Evolutionary conservation across 2,888 invertebrate genomes (phyloP), one percentile per base, ranked within the genome.

Genomic region (Drosophila melanosoma): DNA sequence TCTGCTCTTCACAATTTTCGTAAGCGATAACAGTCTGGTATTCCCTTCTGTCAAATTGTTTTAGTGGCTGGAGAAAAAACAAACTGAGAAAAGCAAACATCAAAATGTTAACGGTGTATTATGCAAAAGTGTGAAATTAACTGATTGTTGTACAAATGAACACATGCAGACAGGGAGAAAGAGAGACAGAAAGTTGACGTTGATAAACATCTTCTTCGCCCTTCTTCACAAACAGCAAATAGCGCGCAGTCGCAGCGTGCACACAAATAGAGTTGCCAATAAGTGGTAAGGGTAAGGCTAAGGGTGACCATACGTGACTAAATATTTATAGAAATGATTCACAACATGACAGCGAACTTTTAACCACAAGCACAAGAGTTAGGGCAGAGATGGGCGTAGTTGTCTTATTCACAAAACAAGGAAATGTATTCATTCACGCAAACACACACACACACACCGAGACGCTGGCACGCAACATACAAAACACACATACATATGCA

Each of bases 341-440:
- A 83, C 26, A 75, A 29, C 74, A 71, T 40, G 65, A 36, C 36
- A 26, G 10, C 6, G 32, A 48, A 71, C 83, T 83, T 83, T 83
- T 71, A 69, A 77, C 71, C 23, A 11, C 15, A 17, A 54, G 23
- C 23, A 11, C 35, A 54, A 36, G 35, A 36, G 54, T n/a, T 12
- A 65, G 52, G 45, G 35, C 2, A 40, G 20, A 60, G 32, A 20
- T 53, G 23, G 38, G 23, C 32, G 57, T 36, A 20, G 32, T n/a
- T 36, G 45, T 11, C 12, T 45, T 15, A n/a, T 15, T 29, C 56
- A 45, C 20, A 58, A 52, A 63, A 70, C 57, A 71, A 83, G 69
- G 49, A 66, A 75, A 64, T 69, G 75, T 71, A 80, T 83, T 83
- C 83, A 80, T 83, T 79, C 75, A 82, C 42, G 48, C 48, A 69